Evolutionary conservation across 2,888 invertebrate genomes (phyloP).

Genomic region (Drosophila picticornis): DNA sequence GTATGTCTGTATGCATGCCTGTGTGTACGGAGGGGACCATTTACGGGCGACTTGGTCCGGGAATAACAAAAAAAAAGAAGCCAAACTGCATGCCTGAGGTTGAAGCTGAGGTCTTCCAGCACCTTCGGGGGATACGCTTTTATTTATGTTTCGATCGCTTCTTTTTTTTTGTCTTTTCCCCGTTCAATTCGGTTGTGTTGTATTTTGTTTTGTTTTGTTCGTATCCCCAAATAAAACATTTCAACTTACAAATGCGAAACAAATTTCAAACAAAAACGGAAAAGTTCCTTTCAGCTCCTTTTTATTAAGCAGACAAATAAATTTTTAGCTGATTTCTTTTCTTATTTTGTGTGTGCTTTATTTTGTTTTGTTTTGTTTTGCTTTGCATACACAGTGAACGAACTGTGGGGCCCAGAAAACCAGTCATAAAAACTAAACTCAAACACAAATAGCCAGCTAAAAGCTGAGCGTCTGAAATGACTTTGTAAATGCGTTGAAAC

Average conservation of each 20-base stretch:
- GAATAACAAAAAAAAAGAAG: constrained; percentile 55
- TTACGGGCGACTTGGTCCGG: constrained; percentile 21
- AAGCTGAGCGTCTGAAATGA: constrained; percentile 61
- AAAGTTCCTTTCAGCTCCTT: constrained; percentile 48
- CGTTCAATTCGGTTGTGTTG: constrained; percentile 14
- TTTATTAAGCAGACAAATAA: constrained; percentile 59
- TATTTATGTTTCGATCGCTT: constrained; percentile 65
- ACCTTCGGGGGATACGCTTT: constrained; percentile 57
- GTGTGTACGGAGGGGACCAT: constrained; percentile 7
- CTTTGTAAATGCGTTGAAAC: constrained; percentile 79
- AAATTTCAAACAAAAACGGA: constrained; percentile 81
- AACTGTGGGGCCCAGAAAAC: not conserved
- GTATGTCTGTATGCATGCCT: not conserved
- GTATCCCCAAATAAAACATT: constrained; percentile 60
- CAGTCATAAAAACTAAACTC: constrained; percentile 69
- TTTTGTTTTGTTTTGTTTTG: constrained; percentile 43
- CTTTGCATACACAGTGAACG: constrained; percentile 60
- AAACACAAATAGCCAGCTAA: constrained; percentile 71
- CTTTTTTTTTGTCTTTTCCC: constrained; percentile 10
- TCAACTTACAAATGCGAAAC: constrained; percentile 80
- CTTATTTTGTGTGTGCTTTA: constrained; percentile 13
- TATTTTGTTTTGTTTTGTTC: constrained; percentile 51
- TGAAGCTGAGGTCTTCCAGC: constrained; percentile 37
- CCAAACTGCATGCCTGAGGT: constrained; percentile 64
- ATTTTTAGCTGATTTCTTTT: constrained; percentile 77